These are phyloP conservation scores for Plectrocnemia conspersa DNA, from an alignment of 1,140 invertebrate genomes.

Conservation along the genomic window DNA sequence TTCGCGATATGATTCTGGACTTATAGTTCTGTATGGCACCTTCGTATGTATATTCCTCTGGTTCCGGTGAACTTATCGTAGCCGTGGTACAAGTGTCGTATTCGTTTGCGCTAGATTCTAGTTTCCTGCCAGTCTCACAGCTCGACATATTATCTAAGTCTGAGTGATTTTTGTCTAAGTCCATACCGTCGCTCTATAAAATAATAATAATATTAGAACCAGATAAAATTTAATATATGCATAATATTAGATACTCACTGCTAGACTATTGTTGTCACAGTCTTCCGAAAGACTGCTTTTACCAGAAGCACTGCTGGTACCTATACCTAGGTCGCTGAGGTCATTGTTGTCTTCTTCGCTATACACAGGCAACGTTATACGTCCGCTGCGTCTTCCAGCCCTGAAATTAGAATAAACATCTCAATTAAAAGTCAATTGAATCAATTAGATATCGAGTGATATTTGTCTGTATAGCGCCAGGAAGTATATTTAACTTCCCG, in stretches of 20 bases:
- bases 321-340: constrained; percentile 75
- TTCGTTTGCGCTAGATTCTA: constrained; percentile 52
- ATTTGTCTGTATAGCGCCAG: too few relatives aligned
- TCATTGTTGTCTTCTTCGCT: constrained; percentile 75
- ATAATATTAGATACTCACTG: constrained; percentile 50
- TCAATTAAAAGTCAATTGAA: too few relatives aligned
- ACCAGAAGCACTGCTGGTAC: constrained; percentile 68
- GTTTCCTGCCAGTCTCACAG: constrained; percentile 45
- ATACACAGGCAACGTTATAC: constrained; percentile 61
- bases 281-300: constrained; percentile 68
- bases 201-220: constrained; percentile 16
- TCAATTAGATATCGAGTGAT: too few relatives aligned
- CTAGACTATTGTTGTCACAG: constrained; percentile 64
- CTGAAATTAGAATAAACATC: constrained; percentile 44
- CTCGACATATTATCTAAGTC: constrained; percentile 55
- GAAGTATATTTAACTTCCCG: too few relatives aligned
- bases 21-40: constrained; percentile 80
- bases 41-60: constrained; percentile 80
- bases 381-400: constrained; percentile 53
- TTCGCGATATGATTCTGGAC: constrained; percentile 58
- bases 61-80: constrained; percentile 57
- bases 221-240: constrained; percentile 4
- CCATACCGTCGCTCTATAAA: constrained; percentile 61
- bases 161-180: constrained; percentile 60
- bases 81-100: constrained; percentile 59